These are phyloP conservation scores for Coccyzus lansbergi DNA, from an alignment of 2,797 vertebrate species.

Conservation along the genomic window DNA sequence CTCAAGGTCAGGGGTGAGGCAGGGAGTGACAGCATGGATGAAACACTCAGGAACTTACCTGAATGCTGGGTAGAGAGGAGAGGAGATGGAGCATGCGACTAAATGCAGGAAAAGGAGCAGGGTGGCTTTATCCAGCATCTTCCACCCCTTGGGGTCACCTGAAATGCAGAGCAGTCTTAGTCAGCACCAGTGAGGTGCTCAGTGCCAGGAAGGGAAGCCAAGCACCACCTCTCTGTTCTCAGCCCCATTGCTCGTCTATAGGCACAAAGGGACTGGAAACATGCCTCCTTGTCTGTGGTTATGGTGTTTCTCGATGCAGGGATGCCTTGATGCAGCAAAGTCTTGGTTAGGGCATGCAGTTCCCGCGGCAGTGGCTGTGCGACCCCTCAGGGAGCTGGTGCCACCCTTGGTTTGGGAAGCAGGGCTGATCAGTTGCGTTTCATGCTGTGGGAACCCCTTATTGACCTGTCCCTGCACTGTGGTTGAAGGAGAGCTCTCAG, in stretches of 20 bases:
- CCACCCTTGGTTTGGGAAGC: not conserved
- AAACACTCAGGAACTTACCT: slow-evolving; percentile 78
- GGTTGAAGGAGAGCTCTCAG: not conserved
- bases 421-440: not conserved
- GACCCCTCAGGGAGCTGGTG: not conserved
- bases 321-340: too few species aligned
- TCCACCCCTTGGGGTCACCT: slow-evolving; percentile 57
- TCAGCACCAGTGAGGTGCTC: not conserved
- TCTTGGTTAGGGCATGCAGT: accelerated
- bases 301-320: not conserved
- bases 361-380: not conserved
- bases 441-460: not conserved
- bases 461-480: not conserved
- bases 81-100: slow-evolving; percentile 80
- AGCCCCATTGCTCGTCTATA: not conserved
- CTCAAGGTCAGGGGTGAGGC: not conserved
- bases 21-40: not conserved
- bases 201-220: not conserved
- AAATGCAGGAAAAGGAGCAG: slow-evolving; percentile 87
- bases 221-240: not conserved
- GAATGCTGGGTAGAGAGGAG: slow-evolving; percentile 82
- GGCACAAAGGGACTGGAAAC: not conserved
- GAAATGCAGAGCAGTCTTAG: not conserved
- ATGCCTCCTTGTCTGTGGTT: not conserved
- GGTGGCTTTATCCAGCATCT: slow-evolving; percentile 85